Conservation (phyloP, 2,888 invertebrate genomes). For the Coleophora flavipennella region DNA sequence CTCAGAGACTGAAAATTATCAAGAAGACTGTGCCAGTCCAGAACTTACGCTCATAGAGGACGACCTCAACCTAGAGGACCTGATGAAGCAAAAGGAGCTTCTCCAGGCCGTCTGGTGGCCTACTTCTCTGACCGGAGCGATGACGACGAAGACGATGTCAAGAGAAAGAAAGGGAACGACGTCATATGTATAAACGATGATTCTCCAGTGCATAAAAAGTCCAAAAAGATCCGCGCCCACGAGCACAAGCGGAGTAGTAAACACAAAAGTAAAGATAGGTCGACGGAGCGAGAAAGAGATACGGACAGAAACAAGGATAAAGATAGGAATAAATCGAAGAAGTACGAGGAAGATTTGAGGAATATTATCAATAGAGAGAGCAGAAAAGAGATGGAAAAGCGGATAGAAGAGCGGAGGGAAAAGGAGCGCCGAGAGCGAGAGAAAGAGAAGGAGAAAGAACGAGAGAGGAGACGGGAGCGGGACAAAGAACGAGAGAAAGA, state of each 20-base stretch:
- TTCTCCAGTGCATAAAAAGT: conserved; percentile 48
- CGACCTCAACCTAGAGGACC: conserved; percentile 88
- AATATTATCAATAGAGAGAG: conserved; percentile 49
- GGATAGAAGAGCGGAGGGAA: conserved; percentile 49
- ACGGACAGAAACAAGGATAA: conserved; percentile 33
- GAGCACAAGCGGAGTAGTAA: conserved; percentile 49
- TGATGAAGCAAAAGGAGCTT: conserved; percentile 90
- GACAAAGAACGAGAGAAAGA: conserved; percentile 32
- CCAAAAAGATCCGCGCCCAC: conserved; percentile 44
- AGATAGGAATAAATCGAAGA: conserved; percentile 31
- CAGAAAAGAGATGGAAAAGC: conserved; percentile 41
- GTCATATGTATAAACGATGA: conserved; percentile 70
- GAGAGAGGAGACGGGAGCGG: conserved; percentile 23
- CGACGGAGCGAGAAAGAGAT: conserved; percentile 35
- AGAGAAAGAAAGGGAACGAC: conserved; percentile 19
- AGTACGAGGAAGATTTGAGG: conserved; percentile 56
- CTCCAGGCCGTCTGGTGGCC: conserved; percentile 85
- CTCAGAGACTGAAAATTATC: conserved; percentile 75
- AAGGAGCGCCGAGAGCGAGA: conserved; percentile 44
- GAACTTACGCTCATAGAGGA: conserved; percentile 85
- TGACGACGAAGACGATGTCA: conserved; percentile 46
- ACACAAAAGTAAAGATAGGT: conserved; percentile 48
- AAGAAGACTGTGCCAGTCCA: conserved; percentile 78
- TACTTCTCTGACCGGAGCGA: conserved; percentile 79
- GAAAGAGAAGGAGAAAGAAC: conserved; percentile 31